Evolutionary conservation across 2,888 invertebrate species (phyloP), one percentile per base, ranked within the genome.

Genomic region (Aphelenchoides bicaudatus): DNA sequence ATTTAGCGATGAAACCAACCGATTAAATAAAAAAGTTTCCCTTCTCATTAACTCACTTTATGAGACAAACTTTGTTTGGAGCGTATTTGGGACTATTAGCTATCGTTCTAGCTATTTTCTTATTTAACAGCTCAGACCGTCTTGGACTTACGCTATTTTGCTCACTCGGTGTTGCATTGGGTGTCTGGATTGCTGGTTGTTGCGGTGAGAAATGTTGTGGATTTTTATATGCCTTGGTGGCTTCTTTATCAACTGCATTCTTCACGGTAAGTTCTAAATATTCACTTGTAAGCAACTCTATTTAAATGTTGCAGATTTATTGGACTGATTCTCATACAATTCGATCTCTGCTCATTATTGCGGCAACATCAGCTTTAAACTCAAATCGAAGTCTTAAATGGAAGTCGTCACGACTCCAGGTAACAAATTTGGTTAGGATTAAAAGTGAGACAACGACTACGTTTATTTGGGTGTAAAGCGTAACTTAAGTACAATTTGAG

Each of bases 111-210:
- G 10, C 43, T 25, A 25, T 25, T 25, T 43, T 43, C 43, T 21
- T 43, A 8, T 43, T 43, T 25, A 43, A 43, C 43, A 43, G 21
- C 8, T 21, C 10, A 10, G 43, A n/a, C 2, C 39, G 34, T 13
- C 25, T 47, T 6, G 16, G 27, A 4, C 43, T 54, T 31, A 46
- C 21, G 21, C 5, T 54, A 4, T 16, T 54, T 6, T 8, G 39
- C 4, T 54, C 54, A 6, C 28, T 47, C 10, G 53, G 29, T 21
- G 25, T 6, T 16, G 27, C 43, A 16, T 28, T 31, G 3, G 54
- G 54, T 6, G 54, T 47, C 8, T 54, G 46, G 43, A 47, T 54
- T 25, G 46, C 46, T 13, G 54, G 54, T 43, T 43, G 16, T 10
- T 43, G 43, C 23, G 43, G 43, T 8, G 8, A n/a, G 43, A 21